Conservation (phyloP, 2,888 invertebrate species). For the Caenorhabditis imperialis region DNA sequence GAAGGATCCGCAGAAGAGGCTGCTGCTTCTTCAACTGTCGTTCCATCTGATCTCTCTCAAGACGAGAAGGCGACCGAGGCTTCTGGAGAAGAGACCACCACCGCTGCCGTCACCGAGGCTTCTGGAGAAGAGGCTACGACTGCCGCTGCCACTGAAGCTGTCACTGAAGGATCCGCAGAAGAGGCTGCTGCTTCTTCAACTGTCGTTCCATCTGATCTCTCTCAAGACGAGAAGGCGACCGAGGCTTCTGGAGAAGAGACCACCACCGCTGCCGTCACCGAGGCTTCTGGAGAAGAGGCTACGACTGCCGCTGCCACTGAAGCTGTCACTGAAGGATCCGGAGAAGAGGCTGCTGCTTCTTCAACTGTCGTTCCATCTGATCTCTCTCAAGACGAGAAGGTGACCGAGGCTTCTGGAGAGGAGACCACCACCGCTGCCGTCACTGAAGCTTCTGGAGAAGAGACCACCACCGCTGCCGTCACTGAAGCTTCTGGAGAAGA, state of each 20-base stretch:
- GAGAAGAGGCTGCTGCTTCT: conserved; percentile 36
- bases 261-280: conserved; percentile 12
- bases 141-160: no score
- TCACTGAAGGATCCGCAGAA: no score
- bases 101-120: conserved; percentile 37
- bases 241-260: conserved; percentile 42
- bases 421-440: no score
- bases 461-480: conserved; percentile 14
- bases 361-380: conserved; percentile 8
- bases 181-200: conserved; percentile 14
- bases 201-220: conserved; percentile 2
- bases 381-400: neutral
- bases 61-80: conserved; percentile 9
- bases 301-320: conserved; percentile 20
- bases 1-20: conserved; percentile 40
- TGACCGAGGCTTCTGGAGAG: conserved; percentile 21
- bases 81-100: conserved; percentile 22
- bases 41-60: conserved; percentile 5
- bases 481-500: conserved; percentile 41
- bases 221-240: conserved; percentile 18
- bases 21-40: conserved; percentile 4
- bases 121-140: conserved; percentile 29
- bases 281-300: conserved; percentile 21
- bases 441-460: no score
- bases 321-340: conserved; percentile 28